phyloP scores from a whole-genome alignment of 2,113 vertebrate species.

The Calypte anna region DNA sequence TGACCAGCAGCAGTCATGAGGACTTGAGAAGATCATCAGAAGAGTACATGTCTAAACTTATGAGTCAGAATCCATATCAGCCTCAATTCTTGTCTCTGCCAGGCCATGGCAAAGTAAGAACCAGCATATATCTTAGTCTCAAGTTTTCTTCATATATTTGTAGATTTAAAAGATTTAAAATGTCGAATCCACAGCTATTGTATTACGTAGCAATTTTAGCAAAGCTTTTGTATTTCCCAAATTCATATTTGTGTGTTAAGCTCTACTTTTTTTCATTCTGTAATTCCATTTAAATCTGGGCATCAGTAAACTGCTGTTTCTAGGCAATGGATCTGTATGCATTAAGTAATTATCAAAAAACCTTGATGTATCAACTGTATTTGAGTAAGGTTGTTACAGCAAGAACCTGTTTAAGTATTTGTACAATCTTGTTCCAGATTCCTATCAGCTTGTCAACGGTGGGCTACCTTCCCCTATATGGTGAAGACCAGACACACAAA shows the following conservation, averaged over 20 bases:
- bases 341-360: not conserved
- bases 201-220: not conserved
- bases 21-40: conserved; percentile 79
- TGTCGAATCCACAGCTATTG: not conserved
- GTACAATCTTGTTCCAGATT: conserved; percentile 76
- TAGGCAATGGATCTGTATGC: not conserved
- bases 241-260: not conserved
- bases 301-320: not conserved
- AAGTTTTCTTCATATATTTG: not conserved
- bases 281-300: not conserved
- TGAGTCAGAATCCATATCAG: conserved; percentile 68
- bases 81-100: conserved; percentile 75
- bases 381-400: not conserved
- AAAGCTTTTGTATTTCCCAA: not conserved
- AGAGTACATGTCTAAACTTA: conserved; percentile 79
- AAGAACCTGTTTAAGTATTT: not conserved
- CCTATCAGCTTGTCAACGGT: conserved; percentile 81
- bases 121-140: not conserved
- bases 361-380: not conserved
- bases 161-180: not conserved
- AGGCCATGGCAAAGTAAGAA: conserved; percentile 41
- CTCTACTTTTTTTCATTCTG: not conserved
- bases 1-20: conserved; percentile 77
- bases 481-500: conserved; percentile 78
- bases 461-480: conserved; percentile 86